Evolutionary conservation across 2,113 vertebrate species (phyloP), one percentile per base, ranked within the genome.

Genomic region (Smithornis capensis): DNA sequence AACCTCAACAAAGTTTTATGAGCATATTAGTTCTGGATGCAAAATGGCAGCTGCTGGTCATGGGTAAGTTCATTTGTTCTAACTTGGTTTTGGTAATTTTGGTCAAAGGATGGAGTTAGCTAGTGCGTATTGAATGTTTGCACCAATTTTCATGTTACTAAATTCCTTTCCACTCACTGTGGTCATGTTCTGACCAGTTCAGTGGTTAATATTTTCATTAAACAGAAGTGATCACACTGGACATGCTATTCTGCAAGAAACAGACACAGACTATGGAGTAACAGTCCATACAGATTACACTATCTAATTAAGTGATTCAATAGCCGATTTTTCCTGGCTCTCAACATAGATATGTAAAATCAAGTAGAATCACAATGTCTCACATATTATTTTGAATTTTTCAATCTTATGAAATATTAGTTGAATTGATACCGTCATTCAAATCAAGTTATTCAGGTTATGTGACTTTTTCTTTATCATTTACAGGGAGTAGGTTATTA

Each of bases 401-500:
- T 13, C 6, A 49, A 12, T 65, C 16, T 57, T 33, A 49, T 5
- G 19, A 59, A 89, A 44, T 44, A 3, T n/a, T 63, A 45, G 1
- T 67, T 86, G 6, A 23, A 23, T 33, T 65, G 14, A n/a, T 55
- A 24, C 6, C n/a, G 6, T 67, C 17, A 57, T 1, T 3, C 9
- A 82, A 74, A 65, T 44, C 8, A 71, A 57, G 8, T 59, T 63
- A 67, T 16, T 82, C 23, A 22, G 4, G 53, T 79, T 63, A 44
- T 45, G 21, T 5, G 38, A 4, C 13, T 57, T 89, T 80, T 62
- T 47, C 11, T 60, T 38, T 35, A 33, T 56, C 7, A 35, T 12
- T 70, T 49, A 9, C 1, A 67, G 22, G 40, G 11, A 4, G 1
- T 8, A 5, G 6, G 0, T 0, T 67, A 49, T 14, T 67, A 7